Conservation (phyloP, 2,888 invertebrate genomes). For the Euplagia quadripunctaria region DNA sequence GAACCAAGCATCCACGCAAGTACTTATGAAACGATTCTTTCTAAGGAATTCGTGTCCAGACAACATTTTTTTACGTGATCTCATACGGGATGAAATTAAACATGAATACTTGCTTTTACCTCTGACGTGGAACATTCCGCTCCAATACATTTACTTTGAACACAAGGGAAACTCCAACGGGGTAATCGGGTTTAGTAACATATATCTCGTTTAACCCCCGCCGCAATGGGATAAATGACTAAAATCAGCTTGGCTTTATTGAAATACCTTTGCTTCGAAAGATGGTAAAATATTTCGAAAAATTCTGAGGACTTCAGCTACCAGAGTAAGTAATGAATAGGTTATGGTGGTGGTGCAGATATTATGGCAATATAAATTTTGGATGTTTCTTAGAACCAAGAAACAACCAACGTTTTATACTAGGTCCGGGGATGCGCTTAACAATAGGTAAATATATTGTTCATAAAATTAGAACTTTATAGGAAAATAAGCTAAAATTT, state of each 20-base stretch:
- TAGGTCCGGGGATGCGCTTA: not conserved
- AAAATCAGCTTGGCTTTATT: constrained; percentile 65
- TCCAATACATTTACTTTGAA: constrained; percentile 83
- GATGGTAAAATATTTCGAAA: constrained; percentile 37
- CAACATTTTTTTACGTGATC: constrained; percentile 77
- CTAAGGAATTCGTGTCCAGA: constrained; percentile 76
- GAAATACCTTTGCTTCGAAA: constrained; percentile 50
- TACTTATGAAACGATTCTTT: constrained; percentile 56
- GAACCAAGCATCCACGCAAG: constrained; percentile 25
- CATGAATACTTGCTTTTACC: constrained; percentile 86
- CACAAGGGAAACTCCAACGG: constrained; percentile 75
- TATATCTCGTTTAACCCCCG: constrained; percentile 64
- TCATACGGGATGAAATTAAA: constrained; percentile 81
- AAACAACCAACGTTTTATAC: not conserved
- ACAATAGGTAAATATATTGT: not conserved
- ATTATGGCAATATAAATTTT: not conserved
- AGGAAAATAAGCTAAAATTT: not conserved
- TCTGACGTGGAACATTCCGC: constrained; percentile 84
- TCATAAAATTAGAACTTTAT: too few species aligned
- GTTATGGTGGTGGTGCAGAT: not conserved
- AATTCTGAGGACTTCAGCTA: constrained; percentile 18
- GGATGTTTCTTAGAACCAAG: not conserved
- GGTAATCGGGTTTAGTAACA: constrained; percentile 77
- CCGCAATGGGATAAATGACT: constrained; percentile 71
- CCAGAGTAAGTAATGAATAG: not conserved